Conservation (phyloP, 2,113 vertebrate species). For the Carollia perspicillata region DNA sequence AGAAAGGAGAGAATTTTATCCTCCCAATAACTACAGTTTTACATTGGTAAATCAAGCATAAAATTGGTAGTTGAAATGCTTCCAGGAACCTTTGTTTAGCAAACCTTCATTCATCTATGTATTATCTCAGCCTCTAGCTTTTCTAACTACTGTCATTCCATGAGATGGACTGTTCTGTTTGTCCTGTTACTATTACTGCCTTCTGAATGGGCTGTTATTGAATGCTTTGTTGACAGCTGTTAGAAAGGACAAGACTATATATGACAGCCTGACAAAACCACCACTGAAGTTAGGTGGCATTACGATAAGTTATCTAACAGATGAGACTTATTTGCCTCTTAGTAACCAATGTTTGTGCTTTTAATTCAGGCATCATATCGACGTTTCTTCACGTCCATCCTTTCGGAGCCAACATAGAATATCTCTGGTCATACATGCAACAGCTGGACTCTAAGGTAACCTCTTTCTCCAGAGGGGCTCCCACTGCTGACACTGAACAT, state of each 20-base stretch:
- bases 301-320: not conserved
- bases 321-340: not conserved
- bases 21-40: slow-evolving; percentile 78
- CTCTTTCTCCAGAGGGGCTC: slow-evolving; percentile 61
- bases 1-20: slow-evolving; percentile 79
- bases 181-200: slow-evolving; percentile 49
- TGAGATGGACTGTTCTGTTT: slow-evolving; percentile 65
- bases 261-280: slow-evolving; percentile 38
- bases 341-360: slow-evolving; percentile 63
- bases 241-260: slow-evolving; percentile 47
- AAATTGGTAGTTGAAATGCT: slow-evolving; percentile 82
- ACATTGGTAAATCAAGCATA: slow-evolving; percentile 85
- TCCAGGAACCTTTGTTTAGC: slow-evolving; percentile 79
- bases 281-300: not conserved
- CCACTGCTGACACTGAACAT: slow-evolving; percentile 41
- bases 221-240: slow-evolving; percentile 41
- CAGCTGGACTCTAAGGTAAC: slow-evolving; percentile 95
- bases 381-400: slow-evolving; percentile 98
- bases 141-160: slow-evolving; percentile 67
- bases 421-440: slow-evolving; percentile 97
- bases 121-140: slow-evolving; percentile 76
- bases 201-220: slow-evolving; percentile 56
- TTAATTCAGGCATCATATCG: slow-evolving; percentile 92
- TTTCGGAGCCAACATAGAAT: slow-evolving; percentile 97
- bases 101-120: slow-evolving; percentile 73